phyloP scores from a whole-genome alignment of 2,888 invertebrate genomes.

The Rhaphigaster nebulosa region DNA sequence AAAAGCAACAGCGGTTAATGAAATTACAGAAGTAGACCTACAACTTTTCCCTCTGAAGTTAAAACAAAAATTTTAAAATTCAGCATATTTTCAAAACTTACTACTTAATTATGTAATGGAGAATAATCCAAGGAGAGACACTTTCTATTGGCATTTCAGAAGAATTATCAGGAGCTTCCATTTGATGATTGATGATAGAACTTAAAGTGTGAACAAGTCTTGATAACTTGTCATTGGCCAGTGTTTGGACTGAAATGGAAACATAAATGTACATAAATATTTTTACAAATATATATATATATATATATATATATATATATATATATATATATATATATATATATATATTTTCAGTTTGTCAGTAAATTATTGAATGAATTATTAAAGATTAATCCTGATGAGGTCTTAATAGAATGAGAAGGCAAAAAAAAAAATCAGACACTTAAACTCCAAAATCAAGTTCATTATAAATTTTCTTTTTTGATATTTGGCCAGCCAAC shows the following conservation, averaged over 20 bases:
- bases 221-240: conserved; percentile 71
- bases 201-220: conserved; percentile 82
- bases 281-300: background rate
- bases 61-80: background rate
- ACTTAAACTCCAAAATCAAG: background rate
- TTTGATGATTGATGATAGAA: conserved; percentile 82
- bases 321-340: background rate
- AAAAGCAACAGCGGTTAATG: too few species aligned
- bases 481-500: too few species aligned
- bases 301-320: conserved; percentile 5
- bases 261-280: conserved; percentile 1
- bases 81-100: conserved; percentile 45
- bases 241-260: background rate
- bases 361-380: background rate
- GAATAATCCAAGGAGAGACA: conserved; percentile 85
- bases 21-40: too few species aligned
- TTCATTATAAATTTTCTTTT: background rate
- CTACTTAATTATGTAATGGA: conserved; percentile 81
- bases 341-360: background rate
- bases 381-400: background rate
- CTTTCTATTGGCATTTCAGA: conserved; percentile 78
- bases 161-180: conserved; percentile 78
- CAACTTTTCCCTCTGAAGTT: too few species aligned
- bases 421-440: background rate
- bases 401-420: background rate